Conservation (phyloP, 2,113 vertebrate species). For the Larimichthys crocea region DNA sequence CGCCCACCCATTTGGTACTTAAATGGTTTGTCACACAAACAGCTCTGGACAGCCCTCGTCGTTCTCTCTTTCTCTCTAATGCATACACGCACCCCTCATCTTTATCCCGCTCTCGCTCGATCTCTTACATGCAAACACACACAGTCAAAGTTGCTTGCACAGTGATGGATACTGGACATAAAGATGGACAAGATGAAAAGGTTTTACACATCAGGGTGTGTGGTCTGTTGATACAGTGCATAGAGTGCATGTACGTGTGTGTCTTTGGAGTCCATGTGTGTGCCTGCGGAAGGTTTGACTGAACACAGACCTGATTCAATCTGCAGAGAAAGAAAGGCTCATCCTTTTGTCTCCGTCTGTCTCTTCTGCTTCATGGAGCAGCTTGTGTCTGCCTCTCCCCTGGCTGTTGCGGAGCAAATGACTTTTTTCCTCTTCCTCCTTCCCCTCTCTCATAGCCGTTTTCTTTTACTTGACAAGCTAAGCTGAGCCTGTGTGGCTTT, state of each 20-base stretch:
- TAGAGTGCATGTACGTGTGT: conserved; percentile 21
- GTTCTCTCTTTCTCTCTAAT: conserved; percentile 38
- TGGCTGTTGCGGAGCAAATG: conserved; percentile 19
- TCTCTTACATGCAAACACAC: conserved; percentile 45
- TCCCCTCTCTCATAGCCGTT: conserved; percentile 15
- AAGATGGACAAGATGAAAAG: conserved; percentile 55
- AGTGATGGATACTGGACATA: conserved; percentile 62
- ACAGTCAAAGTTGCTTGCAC: conserved; percentile 26
- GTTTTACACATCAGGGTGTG: conserved; percentile 72
- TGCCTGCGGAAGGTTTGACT: conserved; percentile 36
- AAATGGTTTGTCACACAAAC: conserved; percentile 56
- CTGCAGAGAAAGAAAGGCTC: conserved; percentile 40
- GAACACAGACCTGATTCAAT: conserved; percentile 39
- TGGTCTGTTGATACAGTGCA: conserved; percentile 49
- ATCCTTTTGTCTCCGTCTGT: conserved; percentile 22
- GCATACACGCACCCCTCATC: conserved; percentile 52
- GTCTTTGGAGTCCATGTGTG: conserved; percentile 36
- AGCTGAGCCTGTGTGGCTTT: conserved; percentile 45
- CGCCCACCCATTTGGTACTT: conserved; percentile 64
- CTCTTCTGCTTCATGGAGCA: conserved; percentile 49
- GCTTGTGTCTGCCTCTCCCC: conserved; percentile 46
- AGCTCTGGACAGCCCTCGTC: conserved; percentile 42
- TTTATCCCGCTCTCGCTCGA: conserved; percentile 31
- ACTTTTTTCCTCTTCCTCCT: conserved; percentile 36
- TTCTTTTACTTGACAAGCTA: conserved; percentile 44